phyloP scores from a whole-genome alignment of 2,797 vertebrate genomes.

The Pseudotriccus pelzelni region DNA sequence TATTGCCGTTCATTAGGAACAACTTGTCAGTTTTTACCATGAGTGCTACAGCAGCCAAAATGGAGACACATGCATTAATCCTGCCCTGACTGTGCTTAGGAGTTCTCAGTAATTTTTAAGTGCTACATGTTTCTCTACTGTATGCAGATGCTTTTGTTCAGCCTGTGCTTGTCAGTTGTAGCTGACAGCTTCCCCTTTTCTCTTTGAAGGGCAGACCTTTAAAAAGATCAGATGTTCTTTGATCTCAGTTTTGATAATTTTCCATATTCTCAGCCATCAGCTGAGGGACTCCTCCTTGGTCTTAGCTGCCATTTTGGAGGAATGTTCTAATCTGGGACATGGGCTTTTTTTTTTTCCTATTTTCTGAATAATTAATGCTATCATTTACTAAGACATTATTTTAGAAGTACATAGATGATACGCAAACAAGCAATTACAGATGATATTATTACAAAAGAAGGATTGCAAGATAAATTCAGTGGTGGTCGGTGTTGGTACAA shows the following conservation, averaged over 20 bases:
- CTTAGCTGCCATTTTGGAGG: not conserved
- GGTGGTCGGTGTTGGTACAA: not conserved
- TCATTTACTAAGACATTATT: not conserved
- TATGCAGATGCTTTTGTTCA: not conserved
- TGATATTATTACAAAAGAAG: not conserved
- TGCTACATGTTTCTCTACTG: not conserved
- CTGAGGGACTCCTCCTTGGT: not conserved
- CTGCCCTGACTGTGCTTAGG: not conserved
- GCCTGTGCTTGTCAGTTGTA: not conserved
- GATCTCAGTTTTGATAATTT: constrained; percentile 8
- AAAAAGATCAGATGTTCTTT: constrained; percentile 24
- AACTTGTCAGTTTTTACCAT: not conserved
- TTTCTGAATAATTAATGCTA: not conserved
- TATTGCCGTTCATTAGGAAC: not conserved
- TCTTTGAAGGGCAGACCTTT: constrained; percentile 44
- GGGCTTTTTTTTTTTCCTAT: not conserved
- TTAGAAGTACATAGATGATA: not conserved
- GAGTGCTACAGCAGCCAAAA: not conserved
- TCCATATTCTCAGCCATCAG: not conserved
- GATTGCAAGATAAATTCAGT: not conserved
- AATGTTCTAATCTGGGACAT: not conserved
- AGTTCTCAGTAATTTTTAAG: not conserved
- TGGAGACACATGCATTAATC: not conserved
- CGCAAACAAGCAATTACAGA: not conserved
- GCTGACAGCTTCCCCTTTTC: constrained; percentile 26